Percentiles rank a stretch among this genome's conserved stretches.
phyloP scores from a whole-genome alignment of 1,140 invertebrate genomes.

The Lepidurus arcticus region DNA sequence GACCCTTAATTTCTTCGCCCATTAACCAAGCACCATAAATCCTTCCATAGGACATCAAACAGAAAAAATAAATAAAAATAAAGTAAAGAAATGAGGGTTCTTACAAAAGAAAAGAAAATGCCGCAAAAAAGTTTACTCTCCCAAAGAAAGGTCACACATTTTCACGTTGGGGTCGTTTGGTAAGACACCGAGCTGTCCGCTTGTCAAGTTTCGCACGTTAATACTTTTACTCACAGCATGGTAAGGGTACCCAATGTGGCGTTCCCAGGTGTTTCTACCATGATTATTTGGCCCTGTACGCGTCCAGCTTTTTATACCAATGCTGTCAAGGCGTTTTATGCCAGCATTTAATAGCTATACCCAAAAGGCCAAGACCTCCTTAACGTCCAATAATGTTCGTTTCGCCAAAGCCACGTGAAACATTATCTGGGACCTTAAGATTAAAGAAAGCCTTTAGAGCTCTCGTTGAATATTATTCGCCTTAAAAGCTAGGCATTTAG shows the following conservation, averaged over 20 bases:
- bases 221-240: neutral
- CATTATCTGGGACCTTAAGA: neutral
- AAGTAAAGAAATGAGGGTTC: neutral
- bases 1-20: neutral
- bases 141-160: neutral
- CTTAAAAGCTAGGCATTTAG: no score
- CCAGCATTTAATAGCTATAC: neutral
- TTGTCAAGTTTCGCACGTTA: constrained; percentile 4
- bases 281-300: neutral
- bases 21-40: neutral
- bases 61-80: neutral
- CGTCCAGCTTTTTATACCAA: neutral
- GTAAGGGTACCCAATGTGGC: neutral
- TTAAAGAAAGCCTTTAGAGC: no score
- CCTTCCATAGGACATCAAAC: neutral
- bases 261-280: neutral
- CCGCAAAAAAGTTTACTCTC: no score
- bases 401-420: neutral
- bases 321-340: neutral
- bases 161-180: no score
- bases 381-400: neutral
- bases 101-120: no score
- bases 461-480: no score
- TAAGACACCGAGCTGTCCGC: neutral
- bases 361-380: neutral